These are phyloP conservation scores for Monarcha castaneiventris DNA, from an alignment of 2,113 vertebrate genomes.

Conservation along the genomic window DNA sequence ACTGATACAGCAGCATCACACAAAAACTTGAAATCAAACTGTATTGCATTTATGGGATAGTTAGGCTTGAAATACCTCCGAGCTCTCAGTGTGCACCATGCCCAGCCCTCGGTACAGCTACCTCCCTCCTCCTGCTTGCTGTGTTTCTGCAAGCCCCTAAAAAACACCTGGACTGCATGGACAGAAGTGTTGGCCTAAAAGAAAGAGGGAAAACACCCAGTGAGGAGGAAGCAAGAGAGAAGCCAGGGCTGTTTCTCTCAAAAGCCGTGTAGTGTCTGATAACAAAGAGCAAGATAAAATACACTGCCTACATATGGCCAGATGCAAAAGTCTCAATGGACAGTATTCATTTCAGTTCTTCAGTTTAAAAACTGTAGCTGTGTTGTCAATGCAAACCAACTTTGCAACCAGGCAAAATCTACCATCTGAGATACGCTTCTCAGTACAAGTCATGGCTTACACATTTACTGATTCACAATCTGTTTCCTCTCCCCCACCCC, in stretches of 20 bases:
- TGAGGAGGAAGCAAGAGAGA: neutral
- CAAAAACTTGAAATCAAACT: neutral
- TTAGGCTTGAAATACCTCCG: neutral
- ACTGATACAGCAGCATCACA: neutral
- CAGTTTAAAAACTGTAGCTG: neutral
- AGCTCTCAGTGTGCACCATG: neutral
- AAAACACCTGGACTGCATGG: neutral
- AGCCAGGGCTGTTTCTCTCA: neutral
- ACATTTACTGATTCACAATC: neutral
- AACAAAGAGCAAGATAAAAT: neutral
- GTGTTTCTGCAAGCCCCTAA: neutral
- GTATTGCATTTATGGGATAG: neutral
- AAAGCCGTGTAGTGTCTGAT: accelerated
- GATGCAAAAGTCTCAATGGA: neutral
- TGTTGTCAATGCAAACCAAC: neutral
- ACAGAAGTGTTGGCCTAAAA: neutral
- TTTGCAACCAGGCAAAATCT: neutral
- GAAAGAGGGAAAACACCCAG: neutral
- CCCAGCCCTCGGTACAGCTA: neutral
- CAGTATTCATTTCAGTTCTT: neutral
- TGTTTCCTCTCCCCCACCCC: neutral
- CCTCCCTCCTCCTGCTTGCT: neutral
- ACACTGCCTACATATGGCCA: neutral
- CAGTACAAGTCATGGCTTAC: neutral
- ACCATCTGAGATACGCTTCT: neutral